A percentile compares a stretch with the other conserved stretches of the same genome.
These are phyloP conservation scores for Agonum fuliginosum DNA, from an alignment of 2,888 invertebrate species.

Conservation along the genomic window DNA sequence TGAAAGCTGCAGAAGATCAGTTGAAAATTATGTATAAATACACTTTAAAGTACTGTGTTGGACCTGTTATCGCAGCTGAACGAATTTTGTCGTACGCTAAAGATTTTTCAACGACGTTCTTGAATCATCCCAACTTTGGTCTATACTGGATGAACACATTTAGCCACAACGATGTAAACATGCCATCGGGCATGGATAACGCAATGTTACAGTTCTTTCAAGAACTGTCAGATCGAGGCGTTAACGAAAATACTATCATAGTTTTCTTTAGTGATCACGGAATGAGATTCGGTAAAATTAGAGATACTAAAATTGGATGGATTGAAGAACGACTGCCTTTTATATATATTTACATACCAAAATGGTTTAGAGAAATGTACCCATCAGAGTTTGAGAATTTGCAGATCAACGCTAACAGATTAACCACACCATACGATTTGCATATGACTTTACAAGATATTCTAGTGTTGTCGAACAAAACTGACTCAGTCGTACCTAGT, in stretches of 20 bases:
- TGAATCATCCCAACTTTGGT: conserved; percentile 80
- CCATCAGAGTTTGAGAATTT: conserved; percentile 76
- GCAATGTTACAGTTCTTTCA: conserved; percentile 77
- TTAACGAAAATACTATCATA: conserved; percentile 80
- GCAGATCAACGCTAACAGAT: conserved; percentile 77
- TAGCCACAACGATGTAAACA: conserved; percentile 82
- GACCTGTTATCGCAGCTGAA: conserved; percentile 79
- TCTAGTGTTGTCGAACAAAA: conserved; percentile 73
- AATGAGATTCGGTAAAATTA: conserved; percentile 83
- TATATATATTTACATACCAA: conserved; percentile 82
- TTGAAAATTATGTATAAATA: conserved; percentile 73
- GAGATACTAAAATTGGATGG: conserved; percentile 82
- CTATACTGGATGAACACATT: conserved; percentile 88
- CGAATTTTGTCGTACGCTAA: conserved; percentile 81
- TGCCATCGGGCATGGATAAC: conserved; percentile 80
- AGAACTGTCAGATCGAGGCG: conserved; percentile 76
- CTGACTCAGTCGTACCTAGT: conserved; percentile 69
- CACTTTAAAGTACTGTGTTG: conserved; percentile 77
- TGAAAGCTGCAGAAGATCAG: conserved; percentile 80
- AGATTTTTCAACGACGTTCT: conserved; percentile 80
- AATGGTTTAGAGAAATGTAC: conserved; percentile 75
- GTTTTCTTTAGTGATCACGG: conserved; percentile 88
- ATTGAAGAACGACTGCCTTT: conserved; percentile 87
- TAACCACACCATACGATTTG: conserved; percentile 85
- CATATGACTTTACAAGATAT: conserved; percentile 83